Conservation (phyloP, 2,888 invertebrate genomes). For the Tillus elongatus region DNA sequence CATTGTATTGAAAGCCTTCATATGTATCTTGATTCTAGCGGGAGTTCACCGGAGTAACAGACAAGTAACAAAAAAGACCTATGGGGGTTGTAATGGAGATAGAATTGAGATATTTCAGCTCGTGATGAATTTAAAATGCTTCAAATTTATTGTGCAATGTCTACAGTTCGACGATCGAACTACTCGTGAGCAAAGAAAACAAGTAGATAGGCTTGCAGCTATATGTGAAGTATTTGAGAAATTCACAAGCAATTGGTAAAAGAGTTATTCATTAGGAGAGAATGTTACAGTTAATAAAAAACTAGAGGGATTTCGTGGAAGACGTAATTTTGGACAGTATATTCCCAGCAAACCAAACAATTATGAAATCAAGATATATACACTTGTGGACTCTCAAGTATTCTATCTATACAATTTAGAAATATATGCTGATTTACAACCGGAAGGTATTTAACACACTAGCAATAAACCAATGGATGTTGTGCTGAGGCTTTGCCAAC, state of each 20-base stretch:
- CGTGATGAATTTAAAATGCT: constrained; percentile 11
- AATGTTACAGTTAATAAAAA: constrained; percentile 17
- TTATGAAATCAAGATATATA: constrained; percentile 17
- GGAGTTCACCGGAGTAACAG: constrained; percentile 16
- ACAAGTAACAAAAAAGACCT: neutral
- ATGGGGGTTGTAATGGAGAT: neutral
- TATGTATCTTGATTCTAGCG: constrained; percentile 25
- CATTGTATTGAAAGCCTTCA: constrained; percentile 24
- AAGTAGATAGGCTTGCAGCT: constrained; percentile 5
- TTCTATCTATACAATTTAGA: too few relatives aligned
- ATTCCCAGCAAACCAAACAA: constrained; percentile 15
- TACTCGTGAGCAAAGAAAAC: constrained; percentile 9
- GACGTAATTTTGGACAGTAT: too few relatives aligned
- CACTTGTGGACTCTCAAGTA: constrained; percentile 12
- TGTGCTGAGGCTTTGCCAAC: constrained; percentile 12
- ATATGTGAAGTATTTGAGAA: constrained; percentile 9
- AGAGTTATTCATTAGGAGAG: constrained; percentile 11
- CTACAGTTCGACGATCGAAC: constrained; percentile 10
- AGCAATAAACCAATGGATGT: constrained; percentile 17
- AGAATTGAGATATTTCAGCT: constrained; percentile 5
- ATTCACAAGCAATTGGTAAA: constrained; percentile 14
- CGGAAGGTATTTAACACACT: constrained; percentile 14
- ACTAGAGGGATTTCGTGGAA: constrained; percentile 16
- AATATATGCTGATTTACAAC: constrained; percentile 17
- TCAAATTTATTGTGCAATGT: constrained; percentile 11